Percentiles rank a stretch among this genome's conserved stretches.
These are phyloP conservation scores for Phrynosoma blainvillii DNA, from an alignment of 2,113 vertebrate genomes.

Conservation along the genomic window DNA sequence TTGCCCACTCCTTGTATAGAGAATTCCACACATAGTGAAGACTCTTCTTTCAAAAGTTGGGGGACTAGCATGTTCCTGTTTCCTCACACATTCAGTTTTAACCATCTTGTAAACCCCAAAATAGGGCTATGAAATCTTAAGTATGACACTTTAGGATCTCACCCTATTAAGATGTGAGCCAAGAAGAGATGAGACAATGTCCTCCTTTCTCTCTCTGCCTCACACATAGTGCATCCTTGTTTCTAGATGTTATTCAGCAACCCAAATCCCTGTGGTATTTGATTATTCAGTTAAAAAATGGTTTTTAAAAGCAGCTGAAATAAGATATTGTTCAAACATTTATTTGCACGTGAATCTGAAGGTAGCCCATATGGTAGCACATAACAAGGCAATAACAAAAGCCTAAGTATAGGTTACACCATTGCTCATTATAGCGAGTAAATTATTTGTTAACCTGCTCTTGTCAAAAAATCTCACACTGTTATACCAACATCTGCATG, in stretches of 20 bases:
- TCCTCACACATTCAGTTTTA: no score
- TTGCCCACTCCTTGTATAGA: no score
- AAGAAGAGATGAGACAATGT: no score
- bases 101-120: background rate
- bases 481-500: background rate
- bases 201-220: no score
- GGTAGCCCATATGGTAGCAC: background rate
- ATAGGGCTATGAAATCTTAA: background rate
- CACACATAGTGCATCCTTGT: no score
- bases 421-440: background rate
- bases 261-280: background rate
- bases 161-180: background rate
- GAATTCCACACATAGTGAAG: no score
- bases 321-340: background rate
- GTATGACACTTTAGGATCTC: background rate
- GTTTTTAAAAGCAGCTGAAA: background rate
- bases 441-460: conserved; percentile 12
- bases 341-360: conserved; percentile 4
- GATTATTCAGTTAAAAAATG: background rate
- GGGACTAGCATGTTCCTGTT: no score
- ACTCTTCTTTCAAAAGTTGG: no score
- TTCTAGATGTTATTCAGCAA: background rate
- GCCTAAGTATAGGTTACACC: background rate
- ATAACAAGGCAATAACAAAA: conserved; percentile 30
- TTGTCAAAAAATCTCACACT: conserved; percentile 10